phyloP scores from a whole-genome alignment of 2,888 invertebrate species.

The Rapana venosa region DNA sequence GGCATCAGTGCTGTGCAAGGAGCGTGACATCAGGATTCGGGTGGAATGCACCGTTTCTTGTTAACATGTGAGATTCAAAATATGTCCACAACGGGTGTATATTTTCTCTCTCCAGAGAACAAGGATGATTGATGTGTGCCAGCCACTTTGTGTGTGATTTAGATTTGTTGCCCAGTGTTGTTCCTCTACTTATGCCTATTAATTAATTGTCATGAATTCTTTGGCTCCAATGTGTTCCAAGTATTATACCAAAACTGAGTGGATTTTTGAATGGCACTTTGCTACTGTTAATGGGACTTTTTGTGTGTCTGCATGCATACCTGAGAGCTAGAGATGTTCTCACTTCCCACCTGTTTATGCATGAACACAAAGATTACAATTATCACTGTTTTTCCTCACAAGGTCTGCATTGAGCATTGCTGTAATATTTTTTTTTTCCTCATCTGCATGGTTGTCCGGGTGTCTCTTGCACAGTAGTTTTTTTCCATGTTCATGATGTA shows the following conservation, averaged over 20 bases:
- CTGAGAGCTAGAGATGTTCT: neutral
- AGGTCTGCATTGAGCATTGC: neutral
- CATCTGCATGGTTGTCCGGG: slow-evolving; percentile 5
- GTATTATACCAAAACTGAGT: slow-evolving; percentile 27
- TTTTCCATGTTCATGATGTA: neutral
- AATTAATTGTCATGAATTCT: neutral
- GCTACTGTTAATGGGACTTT: neutral
- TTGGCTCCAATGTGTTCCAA: slow-evolving; percentile 25
- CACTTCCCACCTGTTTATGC: slow-evolving; percentile 29
- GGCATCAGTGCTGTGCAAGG: neutral
- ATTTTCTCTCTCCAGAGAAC: slow-evolving; percentile 7
- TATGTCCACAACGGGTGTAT: slow-evolving; percentile 16
- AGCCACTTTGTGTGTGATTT: neutral
- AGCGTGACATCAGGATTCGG: slow-evolving; percentile 1
- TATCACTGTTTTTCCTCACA: neutral
- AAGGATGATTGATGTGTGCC: neutral
- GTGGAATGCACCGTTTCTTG: neutral
- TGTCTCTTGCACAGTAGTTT: neutral
- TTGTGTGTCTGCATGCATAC: slow-evolving; percentile 12
- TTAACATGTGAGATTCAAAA: neutral
- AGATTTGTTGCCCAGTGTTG: slow-evolving; percentile 6
- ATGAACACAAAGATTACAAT: neutral
- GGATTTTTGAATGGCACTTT: slow-evolving; percentile 29
- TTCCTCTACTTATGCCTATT: slow-evolving; percentile 25
- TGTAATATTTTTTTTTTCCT: neutral